Evolutionary conservation across 1,140 invertebrate species (phyloP).

Genomic region (Lepidurus arcticus): DNA sequence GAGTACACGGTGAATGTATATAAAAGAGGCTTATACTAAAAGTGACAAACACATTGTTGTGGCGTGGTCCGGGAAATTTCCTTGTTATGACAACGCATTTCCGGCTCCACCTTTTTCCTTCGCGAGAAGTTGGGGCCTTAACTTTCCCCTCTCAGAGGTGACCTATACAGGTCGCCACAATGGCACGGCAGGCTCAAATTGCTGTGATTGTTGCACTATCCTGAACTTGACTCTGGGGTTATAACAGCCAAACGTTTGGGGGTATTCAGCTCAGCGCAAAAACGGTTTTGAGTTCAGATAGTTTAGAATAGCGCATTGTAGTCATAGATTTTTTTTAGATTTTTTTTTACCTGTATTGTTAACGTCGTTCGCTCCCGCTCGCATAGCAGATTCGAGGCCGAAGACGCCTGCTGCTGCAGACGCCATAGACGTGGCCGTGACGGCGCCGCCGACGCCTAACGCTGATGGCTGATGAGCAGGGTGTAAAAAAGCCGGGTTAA

Average conservation of each 20-base stretch:
- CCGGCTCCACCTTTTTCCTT: conserved; percentile 13
- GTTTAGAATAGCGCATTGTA: conserved; percentile 41
- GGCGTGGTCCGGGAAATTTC: not conserved
- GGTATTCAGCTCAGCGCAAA: conserved; percentile 40
- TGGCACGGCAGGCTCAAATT: not conserved
- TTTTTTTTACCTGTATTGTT: conserved; percentile 23
- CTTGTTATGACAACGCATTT: conserved; percentile 22
- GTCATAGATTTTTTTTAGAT: conserved; percentile 34
- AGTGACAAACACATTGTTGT: conserved; percentile 14
- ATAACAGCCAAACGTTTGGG: conserved; percentile 34
- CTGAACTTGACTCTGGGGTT: not conserved
- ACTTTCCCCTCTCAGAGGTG: not conserved
- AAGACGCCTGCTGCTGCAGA: conserved; percentile 38
- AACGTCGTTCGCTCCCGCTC: conserved; percentile 22
- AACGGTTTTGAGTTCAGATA: conserved; percentile 28
- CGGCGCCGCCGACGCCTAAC: conserved; percentile 39
- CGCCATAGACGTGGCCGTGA: conserved; percentile 48
- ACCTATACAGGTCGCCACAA: conserved; percentile 8
- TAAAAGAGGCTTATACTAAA: not conserved
- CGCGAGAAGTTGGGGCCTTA: not conserved
- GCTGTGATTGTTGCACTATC: not conserved
- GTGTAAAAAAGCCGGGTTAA: conserved; percentile 61
- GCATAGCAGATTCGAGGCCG: conserved; percentile 7
- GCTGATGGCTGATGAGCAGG: conserved; percentile 26
- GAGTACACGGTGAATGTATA: not conserved